phyloP scores from a whole-genome alignment of 2,797 vertebrate genomes.

The Xyrichtys novacula region DNA sequence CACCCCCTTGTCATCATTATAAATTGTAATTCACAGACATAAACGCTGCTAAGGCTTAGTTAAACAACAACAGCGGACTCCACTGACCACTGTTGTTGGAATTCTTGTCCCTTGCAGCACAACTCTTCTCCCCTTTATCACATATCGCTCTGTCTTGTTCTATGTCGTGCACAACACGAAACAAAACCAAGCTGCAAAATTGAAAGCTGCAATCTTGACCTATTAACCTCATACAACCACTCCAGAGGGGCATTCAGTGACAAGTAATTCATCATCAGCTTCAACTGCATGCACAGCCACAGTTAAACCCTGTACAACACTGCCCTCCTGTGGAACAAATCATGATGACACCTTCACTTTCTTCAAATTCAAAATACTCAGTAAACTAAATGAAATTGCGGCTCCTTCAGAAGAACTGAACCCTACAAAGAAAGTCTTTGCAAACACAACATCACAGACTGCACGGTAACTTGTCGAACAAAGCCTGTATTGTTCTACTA shows the following conservation, averaged over 20 bases:
- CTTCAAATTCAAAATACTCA: neutral
- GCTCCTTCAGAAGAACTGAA: constrained; percentile 6
- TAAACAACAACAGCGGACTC: too few species aligned
- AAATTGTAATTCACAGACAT: neutral
- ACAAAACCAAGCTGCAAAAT: neutral
- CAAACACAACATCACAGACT: constrained; percentile 10
- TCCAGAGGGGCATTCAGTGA: constrained; percentile 16
- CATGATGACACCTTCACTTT: neutral
- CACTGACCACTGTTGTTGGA: neutral
- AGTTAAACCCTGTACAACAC: constrained; percentile 48
- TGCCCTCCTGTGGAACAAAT: constrained; percentile 80
- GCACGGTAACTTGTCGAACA: neutral
- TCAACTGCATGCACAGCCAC: neutral
- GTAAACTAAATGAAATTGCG: neutral
- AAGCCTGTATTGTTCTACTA: constrained; percentile 27
- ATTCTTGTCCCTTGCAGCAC: neutral
- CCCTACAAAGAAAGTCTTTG: neutral
- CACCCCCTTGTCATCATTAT: neutral
- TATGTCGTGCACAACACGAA: neutral
- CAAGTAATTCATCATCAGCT: constrained; percentile 20
- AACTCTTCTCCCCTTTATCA: neutral
- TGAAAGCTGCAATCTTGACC: constrained; percentile 8
- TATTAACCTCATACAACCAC: constrained; percentile 2
- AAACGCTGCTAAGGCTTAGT: neutral
- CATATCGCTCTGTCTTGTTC: neutral